Evolutionary conservation across 2,888 invertebrate genomes (phyloP).

Genomic region (Drosophila meridionalis): DNA sequence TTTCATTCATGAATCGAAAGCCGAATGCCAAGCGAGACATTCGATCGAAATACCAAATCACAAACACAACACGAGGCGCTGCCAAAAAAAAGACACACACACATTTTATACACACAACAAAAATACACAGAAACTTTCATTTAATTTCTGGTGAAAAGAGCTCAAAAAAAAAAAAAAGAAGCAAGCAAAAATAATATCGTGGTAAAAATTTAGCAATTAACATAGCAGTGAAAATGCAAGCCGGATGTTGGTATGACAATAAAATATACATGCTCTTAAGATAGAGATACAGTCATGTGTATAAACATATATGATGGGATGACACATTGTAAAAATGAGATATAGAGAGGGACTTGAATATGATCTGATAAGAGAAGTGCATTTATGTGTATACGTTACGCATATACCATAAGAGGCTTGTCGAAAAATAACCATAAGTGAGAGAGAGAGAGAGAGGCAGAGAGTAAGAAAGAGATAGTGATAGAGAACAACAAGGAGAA

Average conservation of each 20-base stretch:
- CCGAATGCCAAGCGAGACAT: conserved; percentile 38
- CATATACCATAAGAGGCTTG: too few species aligned
- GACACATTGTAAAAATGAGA: background rate
- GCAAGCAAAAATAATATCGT: conserved; percentile 27
- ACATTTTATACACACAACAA: background rate
- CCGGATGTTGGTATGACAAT: conserved; percentile 47
- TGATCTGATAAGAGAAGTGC: background rate
- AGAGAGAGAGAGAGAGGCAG: background rate
- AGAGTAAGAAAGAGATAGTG: background rate
- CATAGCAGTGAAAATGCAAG: conserved; percentile 44
- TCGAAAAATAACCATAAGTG: too few species aligned
- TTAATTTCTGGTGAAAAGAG: conserved; percentile 60
- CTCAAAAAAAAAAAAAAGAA: conserved; percentile 42
- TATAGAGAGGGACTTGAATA: background rate
- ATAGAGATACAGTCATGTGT: background rate
- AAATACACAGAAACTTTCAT: conserved; percentile 63
- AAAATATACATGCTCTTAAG: conserved; percentile 21
- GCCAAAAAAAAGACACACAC: conserved; percentile 32
- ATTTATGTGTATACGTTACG: too few species aligned
- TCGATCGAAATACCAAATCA: conserved; percentile 45
- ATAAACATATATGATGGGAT: background rate
- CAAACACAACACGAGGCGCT: conserved; percentile 36
- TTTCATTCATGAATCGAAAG: conserved; percentile 57
- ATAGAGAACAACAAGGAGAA: background rate
- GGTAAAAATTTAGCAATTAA: conserved; percentile 35